Percentiles rank a stretch among this genome's conserved stretches.
These are phyloP conservation scores for Philaethria dido DNA, from an alignment of 2,888 invertebrate genomes.

Conservation along the genomic window DNA sequence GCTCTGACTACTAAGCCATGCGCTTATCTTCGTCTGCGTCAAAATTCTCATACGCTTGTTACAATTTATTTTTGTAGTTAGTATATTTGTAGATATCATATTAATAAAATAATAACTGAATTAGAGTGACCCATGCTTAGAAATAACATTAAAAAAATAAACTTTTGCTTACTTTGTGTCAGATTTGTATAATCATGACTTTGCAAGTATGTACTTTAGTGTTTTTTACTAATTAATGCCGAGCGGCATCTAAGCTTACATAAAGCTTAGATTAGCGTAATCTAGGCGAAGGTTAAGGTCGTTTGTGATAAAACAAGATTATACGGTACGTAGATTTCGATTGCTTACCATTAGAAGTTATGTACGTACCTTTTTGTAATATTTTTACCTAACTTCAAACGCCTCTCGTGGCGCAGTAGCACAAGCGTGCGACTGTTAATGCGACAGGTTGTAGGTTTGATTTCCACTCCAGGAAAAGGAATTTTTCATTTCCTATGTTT, in stretches of 20 bases:
- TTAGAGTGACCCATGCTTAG: neutral
- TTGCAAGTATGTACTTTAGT: constrained; percentile 16
- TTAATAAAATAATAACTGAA: neutral
- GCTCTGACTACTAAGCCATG: too few relatives aligned
- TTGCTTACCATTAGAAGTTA: neutral
- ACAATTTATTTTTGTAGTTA: too few relatives aligned
- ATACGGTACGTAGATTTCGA: constrained; percentile 11
- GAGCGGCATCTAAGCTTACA: constrained; percentile 37
- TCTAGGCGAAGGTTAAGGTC: constrained; percentile 27
- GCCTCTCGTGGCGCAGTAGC: too few relatives aligned
- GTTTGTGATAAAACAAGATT: constrained; percentile 16
- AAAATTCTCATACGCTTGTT: too few relatives aligned
- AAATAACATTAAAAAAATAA: constrained; percentile 9
- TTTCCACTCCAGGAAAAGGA: too few relatives aligned
- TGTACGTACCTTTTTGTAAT: neutral
- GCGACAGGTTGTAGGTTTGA: too few relatives aligned
- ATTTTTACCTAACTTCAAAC: too few relatives aligned
- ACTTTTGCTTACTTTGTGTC: neutral
- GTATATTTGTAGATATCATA: too few relatives aligned
- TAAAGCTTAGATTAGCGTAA: constrained; percentile 29
- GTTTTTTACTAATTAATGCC: constrained; percentile 37
- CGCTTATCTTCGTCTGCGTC: too few relatives aligned
- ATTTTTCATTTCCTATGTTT: too few relatives aligned
- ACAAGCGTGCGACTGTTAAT: too few relatives aligned
- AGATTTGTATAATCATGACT: constrained; percentile 28